These are phyloP conservation scores for Enteromius paludinosus DNA, from an alignment of 2,797 vertebrate genomes.

Conservation along the genomic window DNA sequence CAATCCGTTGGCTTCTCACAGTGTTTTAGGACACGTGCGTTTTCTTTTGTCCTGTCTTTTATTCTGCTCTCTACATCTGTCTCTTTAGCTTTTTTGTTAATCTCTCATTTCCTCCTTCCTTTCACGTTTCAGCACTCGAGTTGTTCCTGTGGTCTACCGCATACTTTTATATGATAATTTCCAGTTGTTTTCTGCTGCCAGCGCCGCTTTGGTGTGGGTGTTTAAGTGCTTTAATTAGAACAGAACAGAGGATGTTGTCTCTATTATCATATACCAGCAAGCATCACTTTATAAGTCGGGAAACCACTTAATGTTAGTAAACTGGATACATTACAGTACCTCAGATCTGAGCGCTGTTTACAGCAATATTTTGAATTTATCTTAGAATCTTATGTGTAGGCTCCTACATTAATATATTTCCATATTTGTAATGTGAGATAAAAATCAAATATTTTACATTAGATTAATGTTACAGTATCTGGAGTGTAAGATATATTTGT, in stretches of 20 bases:
- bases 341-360: not conserved
- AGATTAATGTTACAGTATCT: slow-evolving; percentile 35
- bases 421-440: slow-evolving; percentile 1
- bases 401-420: not conserved
- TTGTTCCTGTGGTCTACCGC: slow-evolving; percentile 20
- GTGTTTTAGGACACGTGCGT: slow-evolving; percentile 2
- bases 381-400: not conserved
- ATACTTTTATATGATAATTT: slow-evolving; percentile 46
- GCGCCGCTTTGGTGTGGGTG: slow-evolving; percentile 31
- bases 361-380: not conserved
- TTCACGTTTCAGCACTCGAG: slow-evolving; percentile 27
- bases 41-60: slow-evolving; percentile 30
- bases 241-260: slow-evolving; percentile 43
- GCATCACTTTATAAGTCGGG: slow-evolving; percentile 15
- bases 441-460: slow-evolving; percentile 11
- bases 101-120: slow-evolving; percentile 39
- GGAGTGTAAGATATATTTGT: slow-evolving; percentile 34
- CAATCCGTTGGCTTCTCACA: slow-evolving; percentile 17
- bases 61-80: slow-evolving; percentile 18
- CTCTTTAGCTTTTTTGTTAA: slow-evolving; percentile 33
- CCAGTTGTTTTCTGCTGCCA: slow-evolving; percentile 37
- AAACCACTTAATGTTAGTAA: slow-evolving; percentile 1
- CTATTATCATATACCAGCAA: slow-evolving; percentile 37
- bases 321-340: not conserved
- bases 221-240: slow-evolving; percentile 58